These are phyloP conservation scores for Drosophila pachea DNA, from an alignment of 1,140 invertebrate species.

Conservation along the genomic window DNA sequence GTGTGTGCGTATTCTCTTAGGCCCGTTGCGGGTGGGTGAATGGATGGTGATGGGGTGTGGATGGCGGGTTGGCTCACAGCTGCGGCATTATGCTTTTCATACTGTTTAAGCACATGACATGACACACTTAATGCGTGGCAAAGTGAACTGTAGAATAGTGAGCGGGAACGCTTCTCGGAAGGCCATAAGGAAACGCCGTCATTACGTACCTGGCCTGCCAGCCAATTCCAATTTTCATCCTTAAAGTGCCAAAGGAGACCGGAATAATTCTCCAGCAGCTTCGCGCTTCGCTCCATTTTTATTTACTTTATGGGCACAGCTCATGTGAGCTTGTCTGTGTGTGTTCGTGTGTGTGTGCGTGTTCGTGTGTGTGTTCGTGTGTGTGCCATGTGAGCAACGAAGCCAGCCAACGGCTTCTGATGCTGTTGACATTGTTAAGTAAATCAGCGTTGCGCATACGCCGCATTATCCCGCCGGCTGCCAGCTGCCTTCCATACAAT, in stretches of 20 bases:
- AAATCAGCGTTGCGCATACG: conserved; percentile 69
- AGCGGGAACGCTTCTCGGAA: conserved; percentile 2
- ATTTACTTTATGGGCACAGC: conserved; percentile 53
- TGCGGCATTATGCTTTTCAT: conserved; percentile 44
- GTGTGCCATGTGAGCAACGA: conserved; percentile 42
- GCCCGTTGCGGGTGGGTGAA: conserved; percentile 4
- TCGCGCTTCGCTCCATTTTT: conserved; percentile 45
- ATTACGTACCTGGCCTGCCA: conserved; percentile 45
- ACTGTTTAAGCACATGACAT: conserved; percentile 64
- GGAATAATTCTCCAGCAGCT: conserved; percentile 28
- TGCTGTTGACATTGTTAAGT: conserved; percentile 63
- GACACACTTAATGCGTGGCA: conserved; percentile 62
- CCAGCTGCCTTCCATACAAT: conserved; percentile 24
- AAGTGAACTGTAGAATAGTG: conserved; percentile 64
- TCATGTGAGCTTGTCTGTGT: conserved; percentile 1
- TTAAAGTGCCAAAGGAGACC: conserved; percentile 46
- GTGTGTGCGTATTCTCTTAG: conserved; percentile 14
- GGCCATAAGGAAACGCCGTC: conserved; percentile 57
- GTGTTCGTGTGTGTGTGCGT: conserved; percentile 3
- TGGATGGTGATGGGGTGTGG: conserved; percentile 13
- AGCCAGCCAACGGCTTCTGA: conserved; percentile 25
- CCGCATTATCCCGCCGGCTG: conserved; percentile 40
- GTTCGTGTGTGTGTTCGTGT: conserved; percentile 12
- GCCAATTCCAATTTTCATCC: conserved; percentile 9
- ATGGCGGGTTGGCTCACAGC: conserved; percentile 51